Percentiles rank a stretch among this genome's conserved stretches.
Evolutionary conservation across 2,888 invertebrate genomes (phyloP).

Genomic region (Taenaris catops): DNA sequence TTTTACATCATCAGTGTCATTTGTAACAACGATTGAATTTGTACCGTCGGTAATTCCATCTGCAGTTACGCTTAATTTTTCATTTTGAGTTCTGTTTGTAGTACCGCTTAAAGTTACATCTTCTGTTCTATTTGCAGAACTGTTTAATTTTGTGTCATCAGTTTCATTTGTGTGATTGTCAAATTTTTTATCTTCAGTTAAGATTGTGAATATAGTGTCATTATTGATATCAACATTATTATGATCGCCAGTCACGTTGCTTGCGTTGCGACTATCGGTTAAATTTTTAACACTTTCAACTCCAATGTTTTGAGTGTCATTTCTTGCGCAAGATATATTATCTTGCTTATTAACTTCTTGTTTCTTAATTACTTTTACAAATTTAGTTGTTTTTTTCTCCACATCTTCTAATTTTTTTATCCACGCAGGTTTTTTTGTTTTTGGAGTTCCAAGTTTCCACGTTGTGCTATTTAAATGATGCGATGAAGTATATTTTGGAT

Average conservation of each 20-base stretch:
- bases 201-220: not conserved
- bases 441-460: slow-evolving; percentile 42
- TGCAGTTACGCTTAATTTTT: slow-evolving; percentile 13
- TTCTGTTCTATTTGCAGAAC: not conserved
- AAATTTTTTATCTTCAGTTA: not conserved
- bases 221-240: not conserved
- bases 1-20: no score
- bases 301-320: not conserved
- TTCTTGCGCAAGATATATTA: not conserved
- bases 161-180: not conserved
- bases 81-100: slow-evolving; percentile 1
- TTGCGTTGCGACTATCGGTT: not conserved
- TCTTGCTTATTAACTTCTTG: not conserved
- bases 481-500: slow-evolving; percentile 28
- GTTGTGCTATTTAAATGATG: slow-evolving; percentile 22
- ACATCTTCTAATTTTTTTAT: slow-evolving; percentile 23
- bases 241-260: not conserved
- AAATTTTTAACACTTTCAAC: not conserved
- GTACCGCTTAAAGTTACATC: not conserved
- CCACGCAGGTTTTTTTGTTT: slow-evolving; percentile 46
- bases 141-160: not conserved
- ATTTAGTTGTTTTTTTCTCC: not conserved
- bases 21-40: no score
- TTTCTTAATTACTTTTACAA: not conserved
- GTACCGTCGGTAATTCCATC: no score